These are phyloP conservation scores for Cettia cetti DNA, from an alignment of 2,113 vertebrate species.

Conservation along the genomic window DNA sequence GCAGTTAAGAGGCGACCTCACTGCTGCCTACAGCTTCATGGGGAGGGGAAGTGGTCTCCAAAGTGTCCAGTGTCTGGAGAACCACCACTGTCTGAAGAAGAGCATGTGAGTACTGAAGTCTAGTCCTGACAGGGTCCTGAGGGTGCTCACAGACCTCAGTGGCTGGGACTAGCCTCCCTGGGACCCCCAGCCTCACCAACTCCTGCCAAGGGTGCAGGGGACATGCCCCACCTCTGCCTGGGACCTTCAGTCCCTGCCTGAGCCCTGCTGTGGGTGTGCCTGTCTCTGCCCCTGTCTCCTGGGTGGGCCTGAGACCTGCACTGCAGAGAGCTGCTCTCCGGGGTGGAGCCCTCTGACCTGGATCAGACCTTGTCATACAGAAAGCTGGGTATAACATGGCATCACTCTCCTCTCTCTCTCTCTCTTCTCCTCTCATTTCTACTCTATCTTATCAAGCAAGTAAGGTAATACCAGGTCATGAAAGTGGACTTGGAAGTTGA, in stretches of 20 bases:
- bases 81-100: no score
- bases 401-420: no score
- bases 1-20: background rate
- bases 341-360: background rate
- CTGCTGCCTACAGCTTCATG: background rate
- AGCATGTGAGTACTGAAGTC: background rate
- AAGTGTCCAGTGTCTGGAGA: background rate
- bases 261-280: background rate
- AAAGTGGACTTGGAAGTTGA: background rate
- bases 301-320: background rate
- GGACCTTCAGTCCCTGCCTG: background rate
- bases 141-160: background rate
- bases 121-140: background rate
- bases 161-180: background rate
- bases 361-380: rapidly evolving
- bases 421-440: background rate
- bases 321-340: background rate
- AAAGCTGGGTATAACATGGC: rapidly evolving
- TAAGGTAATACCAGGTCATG: background rate
- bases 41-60: background rate
- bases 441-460: background rate
- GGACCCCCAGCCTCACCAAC: background rate
- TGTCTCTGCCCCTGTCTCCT: background rate
- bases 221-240: rapidly evolving
- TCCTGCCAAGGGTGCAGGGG: background rate